phyloP scores from a whole-genome alignment of 2,113 vertebrate species.

The Mormyrus lacerda region DNA sequence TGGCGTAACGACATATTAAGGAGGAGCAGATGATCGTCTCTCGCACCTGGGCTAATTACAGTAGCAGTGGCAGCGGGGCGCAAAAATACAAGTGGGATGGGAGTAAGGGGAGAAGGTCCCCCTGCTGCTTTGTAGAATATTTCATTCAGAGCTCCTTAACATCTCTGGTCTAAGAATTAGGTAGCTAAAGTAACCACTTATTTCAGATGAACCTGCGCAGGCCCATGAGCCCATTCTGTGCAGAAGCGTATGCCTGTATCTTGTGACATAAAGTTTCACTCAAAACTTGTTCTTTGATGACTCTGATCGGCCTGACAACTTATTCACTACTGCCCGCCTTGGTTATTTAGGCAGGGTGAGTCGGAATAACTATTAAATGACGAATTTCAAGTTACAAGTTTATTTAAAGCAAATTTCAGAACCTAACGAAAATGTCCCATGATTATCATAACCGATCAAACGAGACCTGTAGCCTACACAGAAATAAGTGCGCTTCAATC shows the following conservation, averaged over 20 bases:
- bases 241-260: background rate
- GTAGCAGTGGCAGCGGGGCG: conserved; percentile 9
- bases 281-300: background rate
- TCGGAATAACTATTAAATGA: background rate
- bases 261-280: background rate
- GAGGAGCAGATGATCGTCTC: conserved; percentile 16
- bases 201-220: background rate
- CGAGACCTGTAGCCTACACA: background rate
- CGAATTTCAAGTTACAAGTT: background rate
- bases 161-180: background rate
- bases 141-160: background rate
- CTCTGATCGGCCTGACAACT: background rate
- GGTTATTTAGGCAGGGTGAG: background rate
- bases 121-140: background rate
- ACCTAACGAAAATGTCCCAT: background rate
- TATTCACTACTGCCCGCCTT: background rate
- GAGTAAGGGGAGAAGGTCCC: background rate
- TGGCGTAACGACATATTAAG: conserved; percentile 17
- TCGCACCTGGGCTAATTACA: conserved; percentile 22
- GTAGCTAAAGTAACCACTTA: background rate
- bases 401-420: background rate
- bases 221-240: background rate
- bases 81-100: background rate
- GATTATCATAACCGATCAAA: background rate
- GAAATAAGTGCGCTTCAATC: background rate